These are phyloP conservation scores for Chloropsis cyanopogon DNA, from an alignment of 2,113 vertebrate species.

Conservation along the genomic window DNA sequence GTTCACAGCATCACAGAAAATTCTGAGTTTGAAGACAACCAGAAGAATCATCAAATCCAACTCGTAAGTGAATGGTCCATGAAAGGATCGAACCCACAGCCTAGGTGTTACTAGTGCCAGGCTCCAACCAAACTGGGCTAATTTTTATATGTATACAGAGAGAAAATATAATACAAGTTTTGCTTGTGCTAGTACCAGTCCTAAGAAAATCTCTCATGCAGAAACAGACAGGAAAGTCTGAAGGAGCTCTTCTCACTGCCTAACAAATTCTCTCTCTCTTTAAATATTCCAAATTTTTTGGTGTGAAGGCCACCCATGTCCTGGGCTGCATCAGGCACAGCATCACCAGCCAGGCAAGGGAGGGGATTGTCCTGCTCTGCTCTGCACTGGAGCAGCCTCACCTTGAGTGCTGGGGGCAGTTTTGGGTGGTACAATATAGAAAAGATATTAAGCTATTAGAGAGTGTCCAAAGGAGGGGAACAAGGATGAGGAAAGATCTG, in stretches of 20 bases:
- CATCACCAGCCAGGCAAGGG: rapidly evolving
- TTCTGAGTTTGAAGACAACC: not conserved
- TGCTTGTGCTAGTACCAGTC: not conserved
- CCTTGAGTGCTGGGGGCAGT: rapidly evolving
- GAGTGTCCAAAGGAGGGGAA: not conserved
- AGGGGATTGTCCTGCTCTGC: not conserved
- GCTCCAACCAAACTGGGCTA: not conserved
- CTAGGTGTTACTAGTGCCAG: not conserved
- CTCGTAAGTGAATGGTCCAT: not conserved
- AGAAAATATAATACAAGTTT: not conserved
- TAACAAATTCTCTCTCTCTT: not conserved
- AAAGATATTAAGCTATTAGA: not conserved
- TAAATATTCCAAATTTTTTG: not conserved
- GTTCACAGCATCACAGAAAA: not conserved
- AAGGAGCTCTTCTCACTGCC: not conserved
- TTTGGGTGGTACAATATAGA: not conserved
- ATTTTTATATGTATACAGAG: not conserved
- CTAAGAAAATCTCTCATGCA: not conserved
- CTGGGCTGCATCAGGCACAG: not conserved
- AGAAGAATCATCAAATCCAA: not conserved
- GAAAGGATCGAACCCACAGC: rapidly evolving
- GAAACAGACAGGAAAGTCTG: not conserved
- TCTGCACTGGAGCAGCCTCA: rapidly evolving
- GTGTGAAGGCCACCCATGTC: rapidly evolving
- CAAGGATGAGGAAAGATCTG: not conserved